Evolutionary conservation across 92 coral and sea anemone species (phyloP).

Genomic region (Montipora capitata): DNA sequence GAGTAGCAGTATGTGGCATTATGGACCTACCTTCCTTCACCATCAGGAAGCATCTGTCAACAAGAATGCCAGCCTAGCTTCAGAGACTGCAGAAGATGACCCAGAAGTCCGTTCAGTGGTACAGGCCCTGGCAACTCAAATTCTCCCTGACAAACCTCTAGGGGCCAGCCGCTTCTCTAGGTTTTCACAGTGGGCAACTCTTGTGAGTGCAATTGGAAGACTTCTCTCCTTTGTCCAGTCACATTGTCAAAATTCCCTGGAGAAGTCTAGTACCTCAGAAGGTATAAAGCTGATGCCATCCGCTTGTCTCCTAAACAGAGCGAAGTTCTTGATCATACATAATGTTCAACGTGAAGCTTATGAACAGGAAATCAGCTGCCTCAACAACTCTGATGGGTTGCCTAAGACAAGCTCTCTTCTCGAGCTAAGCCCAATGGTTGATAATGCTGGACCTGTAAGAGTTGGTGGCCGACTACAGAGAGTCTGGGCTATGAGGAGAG

Average conservation of each 20-base stretch:
- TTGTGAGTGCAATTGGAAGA: slow-evolving; percentile 39
- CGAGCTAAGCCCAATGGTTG: slow-evolving; percentile 40
- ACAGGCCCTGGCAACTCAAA: background rate
- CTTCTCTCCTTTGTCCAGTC: too few relatives aligned
- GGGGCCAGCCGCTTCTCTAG: slow-evolving; percentile 50
- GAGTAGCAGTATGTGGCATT: slow-evolving; percentile 1
- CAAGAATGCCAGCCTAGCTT: slow-evolving; percentile 2
- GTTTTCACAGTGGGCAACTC: slow-evolving; percentile 64
- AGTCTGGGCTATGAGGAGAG: background rate
- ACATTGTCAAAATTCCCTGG: too few relatives aligned
- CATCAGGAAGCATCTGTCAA: background rate
- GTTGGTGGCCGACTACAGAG: slow-evolving; percentile 47
- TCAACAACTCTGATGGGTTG: background rate
- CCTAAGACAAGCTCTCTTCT: slow-evolving; percentile 37
- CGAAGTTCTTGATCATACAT: background rate
- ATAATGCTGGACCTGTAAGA: slow-evolving; percentile 25
- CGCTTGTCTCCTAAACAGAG: background rate
- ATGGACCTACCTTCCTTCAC: slow-evolving; percentile 19
- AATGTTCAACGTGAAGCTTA: background rate
- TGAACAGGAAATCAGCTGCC: background rate
- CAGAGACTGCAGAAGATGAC: slow-evolving; percentile 22
- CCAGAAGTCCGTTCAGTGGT: slow-evolving; percentile 59
- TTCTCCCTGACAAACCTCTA: slow-evolving; percentile 11
- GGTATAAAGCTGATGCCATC: background rate
- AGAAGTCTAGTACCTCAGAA: too few relatives aligned